Conservation (phyloP, 2,797 vertebrate species). For the Diglossa cyanea region DNA sequence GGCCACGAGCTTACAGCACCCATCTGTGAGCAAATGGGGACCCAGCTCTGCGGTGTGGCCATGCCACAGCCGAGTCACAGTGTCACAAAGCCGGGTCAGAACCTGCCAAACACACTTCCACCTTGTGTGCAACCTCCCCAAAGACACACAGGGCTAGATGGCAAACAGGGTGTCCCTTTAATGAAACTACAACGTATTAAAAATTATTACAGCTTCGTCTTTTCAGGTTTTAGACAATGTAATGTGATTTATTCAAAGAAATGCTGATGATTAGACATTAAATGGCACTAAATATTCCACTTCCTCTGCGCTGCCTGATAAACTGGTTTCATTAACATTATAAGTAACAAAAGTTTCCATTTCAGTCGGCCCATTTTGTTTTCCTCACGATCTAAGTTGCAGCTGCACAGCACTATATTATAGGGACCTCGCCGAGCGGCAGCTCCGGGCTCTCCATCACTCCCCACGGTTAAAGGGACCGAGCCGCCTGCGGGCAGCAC, state of each 20-base stretch:
- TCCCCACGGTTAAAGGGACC: conserved; percentile 47
- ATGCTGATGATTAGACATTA: conserved; percentile 77
- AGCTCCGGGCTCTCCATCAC: conserved; percentile 55
- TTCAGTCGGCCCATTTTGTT: conserved; percentile 72
- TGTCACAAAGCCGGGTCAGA: not conserved
- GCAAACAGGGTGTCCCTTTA: conserved; percentile 70
- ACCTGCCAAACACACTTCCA: not conserved
- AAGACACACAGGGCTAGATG: not conserved
- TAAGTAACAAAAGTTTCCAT: conserved; percentile 78
- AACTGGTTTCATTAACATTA: conserved; percentile 78
- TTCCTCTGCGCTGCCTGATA: conserved; percentile 75
- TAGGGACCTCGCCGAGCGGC: conserved; percentile 38
- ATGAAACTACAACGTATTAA: conserved; percentile 71
- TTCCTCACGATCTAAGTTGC: conserved; percentile 70
- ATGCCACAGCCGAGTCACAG: fast-evolving
- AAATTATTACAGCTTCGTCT: conserved; percentile 71
- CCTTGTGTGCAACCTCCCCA: not conserved
- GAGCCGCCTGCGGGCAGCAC: not conserved
- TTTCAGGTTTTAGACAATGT: conserved; percentile 77
- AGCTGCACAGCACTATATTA: conserved; percentile 71
- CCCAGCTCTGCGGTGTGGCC: fast-evolving
- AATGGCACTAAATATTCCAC: conserved; percentile 77
- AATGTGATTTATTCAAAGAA: conserved; percentile 78
- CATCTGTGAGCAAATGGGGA: fast-evolving
- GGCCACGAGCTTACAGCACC: not conserved